Percentiles rank a stretch among this genome's conserved stretches.
Evolutionary conservation across 1,140 invertebrate species (phyloP).

Genomic region (Diorhabda elongata): DNA sequence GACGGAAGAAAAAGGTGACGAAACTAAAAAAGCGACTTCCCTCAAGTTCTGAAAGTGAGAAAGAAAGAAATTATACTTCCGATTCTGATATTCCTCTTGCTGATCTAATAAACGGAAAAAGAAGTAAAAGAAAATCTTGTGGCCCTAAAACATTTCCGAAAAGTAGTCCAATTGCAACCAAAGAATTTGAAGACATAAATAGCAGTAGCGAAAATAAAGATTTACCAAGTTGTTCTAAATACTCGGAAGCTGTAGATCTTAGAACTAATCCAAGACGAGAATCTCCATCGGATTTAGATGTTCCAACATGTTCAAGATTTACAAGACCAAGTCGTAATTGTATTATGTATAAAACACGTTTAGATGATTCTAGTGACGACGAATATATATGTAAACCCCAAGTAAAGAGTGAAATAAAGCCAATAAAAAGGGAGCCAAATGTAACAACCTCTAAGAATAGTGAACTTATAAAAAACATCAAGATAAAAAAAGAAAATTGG

Average conservation of each 20-base stretch:
- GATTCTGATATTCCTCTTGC: constrained; percentile 23
- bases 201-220: constrained; percentile 2
- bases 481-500: too few relatives aligned
- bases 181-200: constrained; percentile 7
- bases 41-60: constrained; percentile 4
- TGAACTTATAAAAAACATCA: too few relatives aligned
- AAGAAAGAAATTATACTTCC: constrained; percentile 11
- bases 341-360: background rate
- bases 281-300: background rate
- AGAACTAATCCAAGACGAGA: background rate
- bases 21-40: constrained; percentile 19
- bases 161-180: background rate
- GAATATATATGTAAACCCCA: constrained; percentile 17
- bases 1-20: constrained; percentile 24
- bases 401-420: constrained; percentile 22
- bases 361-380: constrained; percentile 20
- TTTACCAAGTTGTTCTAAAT: constrained; percentile 14
- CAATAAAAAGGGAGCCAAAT: too few relatives aligned
- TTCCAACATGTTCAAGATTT: constrained; percentile 14
- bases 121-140: constrained; percentile 9
- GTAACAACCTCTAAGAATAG: too few relatives aligned
- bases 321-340: background rate
- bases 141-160: constrained; percentile 20
- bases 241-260: background rate
- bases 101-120: constrained; percentile 17